phyloP scores from a whole-genome alignment of 2,113 vertebrate genomes.

The Thomomys bottae region DNA sequence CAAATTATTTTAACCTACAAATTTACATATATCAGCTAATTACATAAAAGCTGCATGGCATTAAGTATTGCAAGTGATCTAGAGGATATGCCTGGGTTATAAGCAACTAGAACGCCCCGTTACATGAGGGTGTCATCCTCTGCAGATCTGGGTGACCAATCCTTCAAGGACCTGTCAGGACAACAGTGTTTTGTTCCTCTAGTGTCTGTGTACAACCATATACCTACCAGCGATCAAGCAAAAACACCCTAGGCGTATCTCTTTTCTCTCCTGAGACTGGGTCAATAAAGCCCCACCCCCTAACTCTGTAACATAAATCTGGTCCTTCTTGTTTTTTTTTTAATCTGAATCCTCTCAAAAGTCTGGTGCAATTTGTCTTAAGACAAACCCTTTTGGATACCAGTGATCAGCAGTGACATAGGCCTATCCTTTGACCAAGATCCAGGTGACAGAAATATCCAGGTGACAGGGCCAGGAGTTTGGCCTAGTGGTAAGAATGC shows the following conservation, averaged over 20 bases:
- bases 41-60: neutral
- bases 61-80: neutral
- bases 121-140: neutral
- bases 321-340: conserved; percentile 1
- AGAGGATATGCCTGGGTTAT: neutral
- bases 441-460: neutral
- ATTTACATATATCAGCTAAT: neutral
- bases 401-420: neutral
- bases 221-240: neutral
- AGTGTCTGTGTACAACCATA: neutral
- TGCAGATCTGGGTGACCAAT: neutral
- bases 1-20: no score
- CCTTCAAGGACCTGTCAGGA: neutral
- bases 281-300: neutral
- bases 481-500: no score
- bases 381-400: neutral
- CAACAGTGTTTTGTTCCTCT: neutral
- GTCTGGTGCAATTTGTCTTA: neutral
- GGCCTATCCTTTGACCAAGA: neutral
- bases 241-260: neutral
- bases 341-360: neutral
- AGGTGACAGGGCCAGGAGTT: no score
- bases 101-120: neutral
- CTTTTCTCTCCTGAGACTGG: neutral
- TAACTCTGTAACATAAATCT: neutral